Base-by-base conservation (phyloP, 2,888 invertebrate species). In the Frankliniella intonsa region DNA sequence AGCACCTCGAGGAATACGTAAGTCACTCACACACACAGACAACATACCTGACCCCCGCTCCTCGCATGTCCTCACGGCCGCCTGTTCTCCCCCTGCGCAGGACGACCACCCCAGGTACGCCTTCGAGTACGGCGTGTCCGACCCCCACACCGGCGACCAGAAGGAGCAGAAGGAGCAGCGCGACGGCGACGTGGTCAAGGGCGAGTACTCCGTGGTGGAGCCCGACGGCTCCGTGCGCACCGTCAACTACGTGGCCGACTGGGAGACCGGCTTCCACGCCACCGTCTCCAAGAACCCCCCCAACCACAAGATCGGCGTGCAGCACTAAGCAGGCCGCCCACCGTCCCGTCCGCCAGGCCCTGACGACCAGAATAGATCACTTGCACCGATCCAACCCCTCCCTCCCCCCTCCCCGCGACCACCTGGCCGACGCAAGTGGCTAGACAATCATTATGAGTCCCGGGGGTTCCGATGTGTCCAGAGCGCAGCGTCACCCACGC, bases 211-310 rank as follows among this genome's bases (percentile, higher is more conserved):
- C 14, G 85, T 89, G 69, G 86, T 86, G 83, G 94, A 94, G 87
- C 93, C 93, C 80, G 93, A 94, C 88, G 94, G 94, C 82, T 92
- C 93, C 84, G 92, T 93, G 82, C 90, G 94, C 84, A 94, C 93
- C 3, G 94, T 94, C 83, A 91, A 92, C 88, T 94, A 94, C 88
- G 91, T 92, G 82, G 94, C 94, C 82, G 94, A 94, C 87, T 94
- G 93, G 93, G 92, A 93, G 88, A 93, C 92, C 85, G 94, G 94
- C 86, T 94, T 94, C 90, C 93, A 93, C 87, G 94, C 94, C 83
- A 90, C 91, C 86, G 93, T 94, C 81, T 83, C 83, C 82, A 84
- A 84, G 69, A 25, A 76, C 69, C 22, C 69, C 69, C 69, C 69
- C 69, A 76, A 76, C 69, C 69, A 76, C 69, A 76, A 76, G 25